A percentile compares a stretch with the other conserved stretches of the same genome.
Evolutionary conservation across 2,888 invertebrate genomes (phyloP).

Genomic region (Xanthia icteritia): DNA sequence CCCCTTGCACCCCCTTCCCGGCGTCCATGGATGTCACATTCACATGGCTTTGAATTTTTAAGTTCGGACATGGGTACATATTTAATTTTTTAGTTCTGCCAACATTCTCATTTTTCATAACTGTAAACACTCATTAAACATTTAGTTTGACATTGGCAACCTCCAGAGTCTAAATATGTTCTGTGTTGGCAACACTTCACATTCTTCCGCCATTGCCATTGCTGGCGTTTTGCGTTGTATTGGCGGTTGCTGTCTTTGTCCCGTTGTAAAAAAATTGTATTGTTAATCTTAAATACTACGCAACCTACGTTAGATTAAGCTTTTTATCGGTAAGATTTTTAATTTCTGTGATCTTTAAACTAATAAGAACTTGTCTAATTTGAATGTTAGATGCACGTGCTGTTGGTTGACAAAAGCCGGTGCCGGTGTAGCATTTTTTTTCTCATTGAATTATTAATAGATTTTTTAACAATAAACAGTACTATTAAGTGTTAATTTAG

Average conservation of each 20-base stretch:
- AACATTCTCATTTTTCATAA: slow-evolving; percentile 14
- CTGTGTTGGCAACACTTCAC: slow-evolving; percentile 23
- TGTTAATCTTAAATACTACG: slow-evolving; percentile 30
- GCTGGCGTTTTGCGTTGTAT: slow-evolving; percentile 44
- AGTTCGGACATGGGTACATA: too few relatives aligned
- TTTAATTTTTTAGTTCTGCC: neutral
- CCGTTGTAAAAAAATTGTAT: slow-evolving; percentile 31
- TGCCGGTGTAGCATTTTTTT: slow-evolving; percentile 56
- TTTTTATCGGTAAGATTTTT: slow-evolving; percentile 51
- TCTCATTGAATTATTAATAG: slow-evolving; percentile 32
- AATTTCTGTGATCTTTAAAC: neutral
- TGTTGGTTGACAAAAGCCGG: slow-evolving; percentile 70
- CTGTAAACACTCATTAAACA: slow-evolving; percentile 15
- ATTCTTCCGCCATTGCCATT: slow-evolving; percentile 51
- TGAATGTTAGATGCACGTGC: slow-evolving; percentile 62
- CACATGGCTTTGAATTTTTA: too few relatives aligned
- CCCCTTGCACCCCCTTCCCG: too few relatives aligned
- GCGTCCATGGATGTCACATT: too few relatives aligned
- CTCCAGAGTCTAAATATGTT: too few relatives aligned
- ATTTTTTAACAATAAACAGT: slow-evolving; percentile 45
- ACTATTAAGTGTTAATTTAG: neutral
- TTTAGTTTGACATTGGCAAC: neutral
- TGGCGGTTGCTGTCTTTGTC: slow-evolving; percentile 63
- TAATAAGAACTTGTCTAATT: neutral
- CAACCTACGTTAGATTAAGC: slow-evolving; percentile 15